Percentiles rank a stretch among this genome's conserved stretches.
Evolutionary conservation across 2,888 invertebrate species (phyloP).

Genomic region (Caenorhabditis sp.): DNA sequence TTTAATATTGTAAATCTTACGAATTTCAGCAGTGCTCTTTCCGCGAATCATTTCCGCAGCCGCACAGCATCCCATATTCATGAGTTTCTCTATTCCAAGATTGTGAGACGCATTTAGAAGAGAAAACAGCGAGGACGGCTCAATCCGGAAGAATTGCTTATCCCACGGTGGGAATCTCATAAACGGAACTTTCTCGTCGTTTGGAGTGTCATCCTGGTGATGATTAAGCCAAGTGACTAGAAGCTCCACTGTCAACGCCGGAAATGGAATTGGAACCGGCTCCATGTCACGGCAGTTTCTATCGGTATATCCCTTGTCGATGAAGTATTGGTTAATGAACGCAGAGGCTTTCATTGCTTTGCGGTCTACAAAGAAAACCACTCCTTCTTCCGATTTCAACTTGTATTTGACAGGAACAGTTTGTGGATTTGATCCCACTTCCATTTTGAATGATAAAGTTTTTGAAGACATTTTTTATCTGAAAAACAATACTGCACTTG

Average conservation of each 20-base stretch:
- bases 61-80: slow-evolving; percentile 30
- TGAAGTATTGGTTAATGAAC: slow-evolving; percentile 19
- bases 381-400: slow-evolving; percentile 29
- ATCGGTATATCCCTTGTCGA: slow-evolving; percentile 18
- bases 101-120: slow-evolving; percentile 27
- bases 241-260: not conserved
- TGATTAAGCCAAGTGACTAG: slow-evolving; percentile 21
- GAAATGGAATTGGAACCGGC: slow-evolving; percentile 16
- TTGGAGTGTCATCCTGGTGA: not conserved
- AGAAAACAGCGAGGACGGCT: not conserved
- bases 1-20: slow-evolving; percentile 25
- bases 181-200: not conserved
- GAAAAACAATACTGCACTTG: not conserved
- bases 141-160: slow-evolving; percentile 33
- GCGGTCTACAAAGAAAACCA: slow-evolving; percentile 9
- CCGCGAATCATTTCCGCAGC: slow-evolving; percentile 37
- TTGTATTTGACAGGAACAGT: slow-evolving; percentile 5
- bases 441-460: not conserved
- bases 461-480: not conserved
- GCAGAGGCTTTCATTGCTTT: slow-evolving; percentile 2
- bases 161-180: slow-evolving; percentile 15
- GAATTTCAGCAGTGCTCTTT: slow-evolving; percentile 32
- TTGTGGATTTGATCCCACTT: not conserved
- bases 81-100: slow-evolving; percentile 29
- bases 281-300: not conserved